Evolutionary conservation across 2,113 vertebrate species (phyloP).

Genomic region (Myotis brandtii): DNA sequence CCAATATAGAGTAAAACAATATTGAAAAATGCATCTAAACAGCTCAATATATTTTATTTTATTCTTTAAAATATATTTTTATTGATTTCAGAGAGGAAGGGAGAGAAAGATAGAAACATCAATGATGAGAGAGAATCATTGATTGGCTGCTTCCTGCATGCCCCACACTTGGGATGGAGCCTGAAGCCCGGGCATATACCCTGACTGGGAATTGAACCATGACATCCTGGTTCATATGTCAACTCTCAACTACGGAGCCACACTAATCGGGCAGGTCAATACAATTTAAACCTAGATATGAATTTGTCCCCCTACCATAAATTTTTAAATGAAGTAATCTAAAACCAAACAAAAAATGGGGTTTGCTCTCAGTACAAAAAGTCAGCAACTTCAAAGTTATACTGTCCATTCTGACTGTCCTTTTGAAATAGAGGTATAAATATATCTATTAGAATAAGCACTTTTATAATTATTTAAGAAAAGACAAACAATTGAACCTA

Average conservation of each 20-base stretch:
- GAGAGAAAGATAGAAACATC: too few relatives aligned
- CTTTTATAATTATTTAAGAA: conserved; percentile 41
- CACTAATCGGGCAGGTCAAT: not conserved
- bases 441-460: not conserved
- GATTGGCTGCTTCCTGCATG: too few relatives aligned
- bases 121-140: too few relatives aligned
- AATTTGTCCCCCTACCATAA: not conserved
- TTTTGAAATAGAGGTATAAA: conserved; percentile 39
- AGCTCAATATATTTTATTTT: conserved; percentile 33
- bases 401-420: not conserved
- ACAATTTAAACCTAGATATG: not conserved
- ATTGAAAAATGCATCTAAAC: not conserved
- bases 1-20: not conserved
- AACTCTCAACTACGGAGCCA: too few relatives aligned
- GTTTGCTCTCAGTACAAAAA: not conserved
- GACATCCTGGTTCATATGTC: too few relatives aligned
- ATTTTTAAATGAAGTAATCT: not conserved
- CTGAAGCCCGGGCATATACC: too few relatives aligned
- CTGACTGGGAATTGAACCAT: too few relatives aligned
- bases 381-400: not conserved
- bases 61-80: too few relatives aligned
- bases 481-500: not conserved
- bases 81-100: too few relatives aligned
- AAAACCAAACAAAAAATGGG: not conserved
- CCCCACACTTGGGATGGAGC: too few relatives aligned